Evolutionary conservation across 2,888 invertebrate genomes (phyloP).

Genomic region (Caenorhabditis sinica): DNA sequence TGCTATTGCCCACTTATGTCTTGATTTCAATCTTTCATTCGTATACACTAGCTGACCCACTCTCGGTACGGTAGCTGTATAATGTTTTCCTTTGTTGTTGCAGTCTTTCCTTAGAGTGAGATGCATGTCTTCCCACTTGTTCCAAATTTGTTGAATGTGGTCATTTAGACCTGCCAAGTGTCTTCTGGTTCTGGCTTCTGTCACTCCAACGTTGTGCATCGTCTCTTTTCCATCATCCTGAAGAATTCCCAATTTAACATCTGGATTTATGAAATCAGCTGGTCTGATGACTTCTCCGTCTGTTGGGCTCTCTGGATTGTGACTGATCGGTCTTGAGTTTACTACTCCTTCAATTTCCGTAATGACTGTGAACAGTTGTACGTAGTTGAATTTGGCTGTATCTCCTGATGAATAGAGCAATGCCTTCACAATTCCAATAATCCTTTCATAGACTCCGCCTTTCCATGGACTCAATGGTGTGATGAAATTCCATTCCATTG

Average conservation of each 20-base stretch:
- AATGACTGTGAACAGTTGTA: not conserved
- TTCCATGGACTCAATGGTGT: no score
- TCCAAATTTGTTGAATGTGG: not conserved
- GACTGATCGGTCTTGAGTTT: conserved; percentile 3
- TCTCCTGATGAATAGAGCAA: not conserved
- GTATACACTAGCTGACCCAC: not conserved
- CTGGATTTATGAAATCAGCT: not conserved
- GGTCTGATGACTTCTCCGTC: not conserved
- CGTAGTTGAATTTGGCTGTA: not conserved
- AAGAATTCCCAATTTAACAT: not conserved
- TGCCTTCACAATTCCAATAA: no score
- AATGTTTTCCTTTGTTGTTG: not conserved
- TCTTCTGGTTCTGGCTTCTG: not conserved
- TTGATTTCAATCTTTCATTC: not conserved
- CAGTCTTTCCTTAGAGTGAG: not conserved
- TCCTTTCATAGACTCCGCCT: no score
- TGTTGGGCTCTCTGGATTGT: not conserved
- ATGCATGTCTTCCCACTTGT: not conserved
- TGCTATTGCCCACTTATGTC: not conserved
- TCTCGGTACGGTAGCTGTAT: not conserved
- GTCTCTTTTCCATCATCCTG: not conserved
- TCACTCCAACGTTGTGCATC: not conserved
- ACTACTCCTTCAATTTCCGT: conserved; percentile 11
- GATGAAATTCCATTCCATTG: no score
- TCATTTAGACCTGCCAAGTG: not conserved